These are phyloP conservation scores for Tetrao urogallus DNA, from an alignment of 2,113 vertebrate genomes.

Conservation along the genomic window DNA sequence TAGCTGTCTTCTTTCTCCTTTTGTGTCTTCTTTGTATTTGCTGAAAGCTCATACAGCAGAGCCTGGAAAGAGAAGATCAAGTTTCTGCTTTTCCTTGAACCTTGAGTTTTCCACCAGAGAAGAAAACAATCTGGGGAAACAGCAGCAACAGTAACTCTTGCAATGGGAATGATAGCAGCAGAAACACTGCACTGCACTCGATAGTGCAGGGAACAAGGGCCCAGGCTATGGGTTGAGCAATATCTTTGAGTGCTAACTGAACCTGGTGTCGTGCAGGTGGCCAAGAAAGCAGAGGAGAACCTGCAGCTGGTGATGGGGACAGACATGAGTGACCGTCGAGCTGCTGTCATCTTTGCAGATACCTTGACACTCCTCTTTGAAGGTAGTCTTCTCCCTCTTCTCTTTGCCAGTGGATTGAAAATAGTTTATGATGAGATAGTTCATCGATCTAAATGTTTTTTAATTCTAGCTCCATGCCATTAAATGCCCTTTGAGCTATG, in stretches of 20 bases:
- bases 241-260: background rate
- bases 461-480: background rate
- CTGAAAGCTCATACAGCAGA: background rate
- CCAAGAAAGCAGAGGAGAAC: constrained; percentile 94
- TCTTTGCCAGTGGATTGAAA: background rate
- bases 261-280: constrained; percentile 80
- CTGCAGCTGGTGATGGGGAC: constrained; percentile 88
- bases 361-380: constrained; percentile 95
- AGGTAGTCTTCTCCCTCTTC: constrained; percentile 76
- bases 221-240: background rate
- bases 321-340: constrained; percentile 90
- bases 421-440: background rate
- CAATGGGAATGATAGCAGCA: background rate
- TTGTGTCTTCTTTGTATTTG: background rate
- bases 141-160: background rate
- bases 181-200: background rate
- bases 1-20: background rate
- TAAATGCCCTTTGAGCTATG: background rate
- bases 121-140: background rate
- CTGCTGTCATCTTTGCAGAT: constrained; percentile 92
- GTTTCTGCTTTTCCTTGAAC: background rate
- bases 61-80: background rate
- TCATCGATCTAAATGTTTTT: background rate
- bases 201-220: background rate
- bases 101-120: background rate